Percentiles rank a stretch among this genome's conserved stretches.
Conservation (phyloP, 2,888 invertebrate genomes). For the Eulithis testata region DNA sequence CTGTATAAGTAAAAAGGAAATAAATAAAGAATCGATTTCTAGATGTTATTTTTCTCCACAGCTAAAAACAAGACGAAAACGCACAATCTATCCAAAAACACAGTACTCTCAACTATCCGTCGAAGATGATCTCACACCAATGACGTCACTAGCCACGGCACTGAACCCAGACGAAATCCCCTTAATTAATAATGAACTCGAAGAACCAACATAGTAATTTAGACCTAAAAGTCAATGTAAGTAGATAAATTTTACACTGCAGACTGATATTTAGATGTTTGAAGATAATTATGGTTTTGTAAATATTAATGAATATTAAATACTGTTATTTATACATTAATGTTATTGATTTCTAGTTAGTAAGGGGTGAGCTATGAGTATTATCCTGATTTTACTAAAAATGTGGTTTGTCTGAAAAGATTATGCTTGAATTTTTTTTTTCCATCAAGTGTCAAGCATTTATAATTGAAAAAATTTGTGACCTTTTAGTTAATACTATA, state of each 20-base stretch:
- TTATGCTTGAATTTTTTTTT: too few species aligned
- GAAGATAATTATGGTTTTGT: conserved; percentile 53
- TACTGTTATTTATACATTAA: conserved; percentile 32
- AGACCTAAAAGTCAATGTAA: conserved; percentile 59
- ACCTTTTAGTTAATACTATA: not conserved
- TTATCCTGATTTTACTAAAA: not conserved
- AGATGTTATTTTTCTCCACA: conserved; percentile 47
- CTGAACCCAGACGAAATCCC: conserved; percentile 51
- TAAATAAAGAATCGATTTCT: conserved; percentile 1
- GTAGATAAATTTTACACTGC: conserved; percentile 74
- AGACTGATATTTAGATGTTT: conserved; percentile 81
- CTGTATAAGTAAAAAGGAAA: not conserved
- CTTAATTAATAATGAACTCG: conserved; percentile 59
- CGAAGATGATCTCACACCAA: conserved; percentile 70
- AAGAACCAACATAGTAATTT: conserved; percentile 78
- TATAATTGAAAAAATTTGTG: not conserved
- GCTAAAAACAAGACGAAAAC: conserved; percentile 65
- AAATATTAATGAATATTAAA: conserved; percentile 51
- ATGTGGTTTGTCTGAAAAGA: too few species aligned
- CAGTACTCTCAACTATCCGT: conserved; percentile 75
- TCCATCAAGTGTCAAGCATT: too few species aligned
- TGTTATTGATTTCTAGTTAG: conserved; percentile 41
- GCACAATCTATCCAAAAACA: conserved; percentile 66
- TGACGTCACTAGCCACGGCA: conserved; percentile 65
- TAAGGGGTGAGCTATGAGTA: not conserved